phyloP scores from a whole-genome alignment of 53 echinoderm and acorn worm genomes.

The Astropecten irregularis region DNA sequence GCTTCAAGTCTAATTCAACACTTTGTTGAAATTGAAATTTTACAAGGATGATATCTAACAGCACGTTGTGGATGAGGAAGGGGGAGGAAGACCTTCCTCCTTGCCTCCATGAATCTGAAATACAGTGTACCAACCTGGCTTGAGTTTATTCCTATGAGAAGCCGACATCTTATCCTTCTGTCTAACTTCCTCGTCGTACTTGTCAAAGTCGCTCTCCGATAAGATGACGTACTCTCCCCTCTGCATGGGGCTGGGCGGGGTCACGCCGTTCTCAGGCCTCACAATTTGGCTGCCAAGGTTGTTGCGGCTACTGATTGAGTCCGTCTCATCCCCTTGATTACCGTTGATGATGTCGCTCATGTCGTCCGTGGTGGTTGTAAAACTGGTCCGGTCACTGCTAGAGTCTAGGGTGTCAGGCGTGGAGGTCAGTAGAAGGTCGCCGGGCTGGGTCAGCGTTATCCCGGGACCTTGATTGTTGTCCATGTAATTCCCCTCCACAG shows the following conservation, averaged over 20 bases:
- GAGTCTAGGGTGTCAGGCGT: constrained; percentile 46
- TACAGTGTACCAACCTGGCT: constrained; percentile 70
- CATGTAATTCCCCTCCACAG: constrained; percentile 29
- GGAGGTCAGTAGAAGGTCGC: not conserved
- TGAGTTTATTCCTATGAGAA: constrained; percentile 91
- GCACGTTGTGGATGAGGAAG: no score
- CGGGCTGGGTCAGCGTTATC: constrained; percentile 33
- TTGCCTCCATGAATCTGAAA: no score
- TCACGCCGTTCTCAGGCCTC: constrained; percentile 24
- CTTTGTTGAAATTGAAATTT: no score
- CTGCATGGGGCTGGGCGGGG: constrained; percentile 60
- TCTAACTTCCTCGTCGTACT: constrained; percentile 63
- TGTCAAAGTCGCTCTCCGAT: constrained; percentile 82
- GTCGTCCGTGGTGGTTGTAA: constrained; percentile 30
- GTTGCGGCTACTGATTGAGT: constrained; percentile 17
- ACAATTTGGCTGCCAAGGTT: constrained; percentile 9
- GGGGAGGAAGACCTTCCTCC: no score
- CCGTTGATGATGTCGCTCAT: constrained; percentile 47
- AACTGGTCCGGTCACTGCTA: constrained; percentile 29
- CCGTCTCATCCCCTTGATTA: constrained; percentile 48
- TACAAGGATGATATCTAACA: no score
- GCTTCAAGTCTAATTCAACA: no score
- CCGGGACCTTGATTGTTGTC: constrained; percentile 12
- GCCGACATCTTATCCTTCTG: constrained; percentile 63
- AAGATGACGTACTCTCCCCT: constrained; percentile 81